Percentiles rank a stretch among this genome's conserved stretches.
Conservation (phyloP, 2,888 invertebrate species). For the Folsomia manolachei region DNA sequence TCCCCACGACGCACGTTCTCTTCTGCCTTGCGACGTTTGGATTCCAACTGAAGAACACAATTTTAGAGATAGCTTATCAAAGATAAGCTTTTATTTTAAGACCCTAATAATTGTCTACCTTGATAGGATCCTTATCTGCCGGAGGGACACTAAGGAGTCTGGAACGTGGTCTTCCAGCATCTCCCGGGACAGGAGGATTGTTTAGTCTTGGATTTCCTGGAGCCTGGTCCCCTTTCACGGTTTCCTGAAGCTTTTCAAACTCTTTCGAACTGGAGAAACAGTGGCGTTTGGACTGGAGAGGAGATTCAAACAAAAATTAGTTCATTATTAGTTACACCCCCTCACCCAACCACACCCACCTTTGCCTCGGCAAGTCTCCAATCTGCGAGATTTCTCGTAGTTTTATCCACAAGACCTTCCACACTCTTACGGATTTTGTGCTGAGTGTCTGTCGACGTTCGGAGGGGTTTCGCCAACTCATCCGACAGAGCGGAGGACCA, state of each 20-base stretch:
- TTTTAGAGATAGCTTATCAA: not conserved
- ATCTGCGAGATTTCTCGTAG: slow-evolving; percentile 74
- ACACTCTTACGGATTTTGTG: slow-evolving; percentile 61
- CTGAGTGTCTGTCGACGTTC: slow-evolving; percentile 60
- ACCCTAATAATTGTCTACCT: slow-evolving; percentile 33
- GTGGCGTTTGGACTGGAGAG: slow-evolving; percentile 65
- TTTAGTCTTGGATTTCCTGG: slow-evolving; percentile 28
- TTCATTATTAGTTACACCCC: not conserved
- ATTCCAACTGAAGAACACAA: slow-evolving; percentile 68
- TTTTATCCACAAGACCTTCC: slow-evolving; percentile 73
- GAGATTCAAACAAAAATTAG: not conserved
- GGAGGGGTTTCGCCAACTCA: slow-evolving; percentile 85
- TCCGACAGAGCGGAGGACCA: slow-evolving; percentile 76
- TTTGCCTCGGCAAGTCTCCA: slow-evolving; percentile 84
- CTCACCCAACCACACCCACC: slow-evolving; percentile 56
- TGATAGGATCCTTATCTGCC: slow-evolving; percentile 49
- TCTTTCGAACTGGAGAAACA: slow-evolving; percentile 83
- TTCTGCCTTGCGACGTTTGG: slow-evolving; percentile 83
- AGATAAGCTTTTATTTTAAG: not conserved
- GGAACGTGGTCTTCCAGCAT: slow-evolving; percentile 44
- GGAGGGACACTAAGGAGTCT: slow-evolving; percentile 49
- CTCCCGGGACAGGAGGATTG: slow-evolving; percentile 34
- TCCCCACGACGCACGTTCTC: slow-evolving; percentile 88
- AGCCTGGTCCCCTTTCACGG: slow-evolving; percentile 32
- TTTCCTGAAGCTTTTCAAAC: slow-evolving; percentile 84